Conservation (phyloP, 1,140 invertebrate species). For the Drosophila orosa region DNA sequence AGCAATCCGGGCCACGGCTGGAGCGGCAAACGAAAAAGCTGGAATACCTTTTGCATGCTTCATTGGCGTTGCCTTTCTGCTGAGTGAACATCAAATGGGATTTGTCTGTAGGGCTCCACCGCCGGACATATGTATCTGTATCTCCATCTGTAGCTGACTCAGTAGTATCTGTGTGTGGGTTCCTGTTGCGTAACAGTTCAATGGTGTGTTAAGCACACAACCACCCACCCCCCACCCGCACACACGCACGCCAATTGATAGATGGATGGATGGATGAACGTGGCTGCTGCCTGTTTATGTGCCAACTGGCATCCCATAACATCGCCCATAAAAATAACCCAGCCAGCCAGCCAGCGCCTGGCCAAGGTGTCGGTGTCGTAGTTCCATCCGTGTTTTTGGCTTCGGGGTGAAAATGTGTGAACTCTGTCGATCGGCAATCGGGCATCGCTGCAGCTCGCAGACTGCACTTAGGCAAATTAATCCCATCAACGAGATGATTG, state of each 20-base stretch:
- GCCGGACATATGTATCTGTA: constrained; percentile 64
- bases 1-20: constrained; percentile 41
- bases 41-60: constrained; percentile 82
- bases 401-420: constrained; percentile 50
- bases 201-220: constrained; percentile 77
- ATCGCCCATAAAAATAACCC: constrained; percentile 57
- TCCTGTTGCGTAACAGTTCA: constrained; percentile 76
- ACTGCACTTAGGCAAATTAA: constrained; percentile 78
- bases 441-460: constrained; percentile 34
- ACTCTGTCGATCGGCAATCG: constrained; percentile 17
- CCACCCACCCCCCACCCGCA: background rate
- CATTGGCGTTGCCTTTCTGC: constrained; percentile 82
- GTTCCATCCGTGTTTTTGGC: constrained; percentile 24
- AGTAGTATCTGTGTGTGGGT: constrained; percentile 28
- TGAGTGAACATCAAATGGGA: constrained; percentile 83
- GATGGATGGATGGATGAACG: constrained; percentile 36
- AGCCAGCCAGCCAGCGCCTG: constrained; percentile 28
- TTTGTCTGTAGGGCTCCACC: constrained; percentile 62
- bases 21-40: constrained; percentile 57
- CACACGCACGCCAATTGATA: constrained; percentile 37
- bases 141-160: constrained; percentile 11
- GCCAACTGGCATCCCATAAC: constrained; percentile 62
- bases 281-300: constrained; percentile 62
- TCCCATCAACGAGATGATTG: constrained; percentile 61
- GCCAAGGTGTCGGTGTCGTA: constrained; percentile 43